Percentiles rank a stretch among this genome's conserved stretches.
These are phyloP conservation scores for Lucifuga dentata DNA, from an alignment of 2,113 vertebrate species.

Conservation along the genomic window DNA sequence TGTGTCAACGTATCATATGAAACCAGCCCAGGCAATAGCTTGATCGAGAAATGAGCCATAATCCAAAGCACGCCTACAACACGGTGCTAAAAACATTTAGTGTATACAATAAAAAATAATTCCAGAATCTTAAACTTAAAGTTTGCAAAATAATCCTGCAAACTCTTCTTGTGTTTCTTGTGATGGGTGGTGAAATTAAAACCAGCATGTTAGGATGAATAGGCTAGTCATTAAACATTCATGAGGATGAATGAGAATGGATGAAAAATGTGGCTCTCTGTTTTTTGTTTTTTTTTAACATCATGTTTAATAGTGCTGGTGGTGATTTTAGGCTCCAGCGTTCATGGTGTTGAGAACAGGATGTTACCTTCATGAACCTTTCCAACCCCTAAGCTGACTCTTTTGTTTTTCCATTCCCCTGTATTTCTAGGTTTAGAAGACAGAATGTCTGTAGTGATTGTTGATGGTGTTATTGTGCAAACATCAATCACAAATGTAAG, in stretches of 20 bases:
- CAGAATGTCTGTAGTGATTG: conserved; percentile 73
- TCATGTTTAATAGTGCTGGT: conserved; percentile 1
- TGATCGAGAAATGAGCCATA: background rate
- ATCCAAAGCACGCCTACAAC: background rate
- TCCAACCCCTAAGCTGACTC: conserved; percentile 35
- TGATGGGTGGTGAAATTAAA: conserved; percentile 53
- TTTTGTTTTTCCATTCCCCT: conserved; percentile 56
- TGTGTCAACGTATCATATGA: background rate
- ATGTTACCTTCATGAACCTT: conserved; percentile 40
- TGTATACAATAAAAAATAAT: background rate
- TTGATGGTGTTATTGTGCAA: conserved; percentile 70
- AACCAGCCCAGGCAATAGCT: background rate
- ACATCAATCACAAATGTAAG: conserved; percentile 67
- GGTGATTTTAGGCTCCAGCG: conserved; percentile 22
- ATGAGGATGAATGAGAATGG: conserved; percentile 55
- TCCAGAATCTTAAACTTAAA: conserved; percentile 18
- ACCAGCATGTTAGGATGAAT: conserved; percentile 62
- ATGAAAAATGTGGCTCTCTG: conserved; percentile 50
- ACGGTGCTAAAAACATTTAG: no score
- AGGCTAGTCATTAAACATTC: conserved; percentile 66
- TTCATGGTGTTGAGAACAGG: conserved; percentile 67
- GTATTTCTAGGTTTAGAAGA: conserved; percentile 75
- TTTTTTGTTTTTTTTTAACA: conserved; percentile 13
- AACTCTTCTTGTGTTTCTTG: conserved; percentile 34
- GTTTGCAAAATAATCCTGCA: conserved; percentile 33